Percentiles rank a stretch among this genome's conserved stretches.
Conservation (phyloP, 2,888 invertebrate genomes). For the Zaprionus obscuricornis region DNA sequence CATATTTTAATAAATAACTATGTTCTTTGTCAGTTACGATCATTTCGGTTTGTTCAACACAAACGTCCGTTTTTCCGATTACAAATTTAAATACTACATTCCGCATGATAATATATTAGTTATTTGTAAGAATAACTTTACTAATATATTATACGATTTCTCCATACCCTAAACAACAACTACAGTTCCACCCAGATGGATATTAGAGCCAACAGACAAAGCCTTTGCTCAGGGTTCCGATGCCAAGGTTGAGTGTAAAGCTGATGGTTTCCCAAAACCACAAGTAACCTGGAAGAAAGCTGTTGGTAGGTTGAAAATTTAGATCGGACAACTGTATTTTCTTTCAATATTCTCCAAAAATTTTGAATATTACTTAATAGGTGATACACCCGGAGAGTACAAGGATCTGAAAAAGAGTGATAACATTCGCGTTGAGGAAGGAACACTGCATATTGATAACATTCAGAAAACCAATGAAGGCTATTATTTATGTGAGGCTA, state of each 20-base stretch:
- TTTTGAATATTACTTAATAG: constrained; percentile 83
- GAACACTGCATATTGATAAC: constrained; percentile 94
- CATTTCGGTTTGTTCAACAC: constrained; percentile 54
- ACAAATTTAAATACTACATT: constrained; percentile 11
- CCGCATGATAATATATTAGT: constrained; percentile 71
- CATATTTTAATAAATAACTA: constrained; percentile 16
- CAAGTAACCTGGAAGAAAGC: constrained; percentile 98
- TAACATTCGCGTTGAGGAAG: constrained; percentile 96
- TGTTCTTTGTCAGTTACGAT: too few species aligned
- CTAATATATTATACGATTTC: constrained; percentile 69
- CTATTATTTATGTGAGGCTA: constrained; percentile 97
- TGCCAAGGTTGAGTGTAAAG: constrained; percentile 97
- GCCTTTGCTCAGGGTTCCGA: constrained; percentile 97
- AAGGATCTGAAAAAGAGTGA: constrained; percentile 95
- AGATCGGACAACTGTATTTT: background rate
- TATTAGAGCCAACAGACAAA: constrained; percentile 96
- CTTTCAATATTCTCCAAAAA: constrained; percentile 6
- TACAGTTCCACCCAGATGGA: constrained; percentile 97
- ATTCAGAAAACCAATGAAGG: constrained; percentile 97
- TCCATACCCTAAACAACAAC: constrained; percentile 21
- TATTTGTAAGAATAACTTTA: constrained; percentile 4
- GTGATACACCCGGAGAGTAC: constrained; percentile 95
- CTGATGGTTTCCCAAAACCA: constrained; percentile 97
- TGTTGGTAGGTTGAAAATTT: constrained; percentile 87
- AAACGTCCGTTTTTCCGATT: constrained; percentile 74